phyloP scores from a whole-genome alignment of 2,797 vertebrate species.

The Paramormyrops hopkinsi region DNA sequence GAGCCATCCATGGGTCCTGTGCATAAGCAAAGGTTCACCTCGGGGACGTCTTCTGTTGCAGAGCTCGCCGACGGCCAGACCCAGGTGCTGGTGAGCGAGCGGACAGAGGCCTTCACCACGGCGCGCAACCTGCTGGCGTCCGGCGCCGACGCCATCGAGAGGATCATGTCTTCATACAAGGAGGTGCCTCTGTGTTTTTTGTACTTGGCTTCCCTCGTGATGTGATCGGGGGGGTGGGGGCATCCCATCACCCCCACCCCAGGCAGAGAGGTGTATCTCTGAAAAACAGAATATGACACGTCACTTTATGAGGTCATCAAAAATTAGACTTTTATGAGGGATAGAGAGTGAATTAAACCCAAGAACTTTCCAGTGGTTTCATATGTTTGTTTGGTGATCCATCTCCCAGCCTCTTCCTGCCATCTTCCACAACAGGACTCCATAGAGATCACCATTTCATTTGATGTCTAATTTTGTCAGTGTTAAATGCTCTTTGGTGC shows the following conservation, averaged over 20 bases:
- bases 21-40: background rate
- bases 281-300: background rate
- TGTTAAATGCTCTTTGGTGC: background rate
- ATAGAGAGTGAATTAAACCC: background rate
- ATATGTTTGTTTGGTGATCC: background rate
- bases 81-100: conserved; percentile 88
- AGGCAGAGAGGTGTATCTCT: background rate
- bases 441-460: background rate
- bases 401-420: background rate
- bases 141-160: conserved; percentile 92
- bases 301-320: background rate
- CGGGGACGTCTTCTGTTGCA: conserved; percentile 37
- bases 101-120: conserved; percentile 94
- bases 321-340: background rate
- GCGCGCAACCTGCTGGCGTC: conserved; percentile 89
- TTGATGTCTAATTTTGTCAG: background rate
- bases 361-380: background rate
- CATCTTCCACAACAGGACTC: background rate
- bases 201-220: background rate
- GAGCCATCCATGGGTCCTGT: background rate
- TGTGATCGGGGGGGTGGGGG: background rate
- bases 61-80: conserved; percentile 83
- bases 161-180: conserved; percentile 99
- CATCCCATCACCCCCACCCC: background rate
- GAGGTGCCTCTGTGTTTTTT: conserved; percentile 65